A percentile compares a stretch with the other conserved stretches of the same genome.
These are phyloP conservation scores for Rhea americana DNA, from an alignment of 2,113 vertebrate genomes.

Conservation along the genomic window DNA sequence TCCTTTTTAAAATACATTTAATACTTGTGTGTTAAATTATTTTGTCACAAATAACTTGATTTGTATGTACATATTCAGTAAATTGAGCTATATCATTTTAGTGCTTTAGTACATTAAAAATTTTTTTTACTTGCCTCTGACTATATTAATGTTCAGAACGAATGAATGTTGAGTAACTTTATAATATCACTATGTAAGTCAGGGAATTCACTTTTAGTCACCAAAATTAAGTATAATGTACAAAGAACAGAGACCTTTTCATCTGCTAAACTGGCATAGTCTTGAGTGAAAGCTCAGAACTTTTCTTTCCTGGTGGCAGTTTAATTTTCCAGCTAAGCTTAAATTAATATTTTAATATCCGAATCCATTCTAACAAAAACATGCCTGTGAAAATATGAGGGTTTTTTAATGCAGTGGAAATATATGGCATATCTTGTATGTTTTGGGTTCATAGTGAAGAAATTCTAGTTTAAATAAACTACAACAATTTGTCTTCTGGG, in stretches of 20 bases:
- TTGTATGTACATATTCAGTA: not conserved
- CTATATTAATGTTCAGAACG: not conserved
- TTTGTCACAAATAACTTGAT: not conserved
- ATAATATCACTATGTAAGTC: not conserved
- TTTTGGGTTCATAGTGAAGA: not conserved
- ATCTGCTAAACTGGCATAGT: not conserved
- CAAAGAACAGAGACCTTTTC: not conserved
- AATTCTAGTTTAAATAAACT: not conserved
- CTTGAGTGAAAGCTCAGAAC: not conserved
- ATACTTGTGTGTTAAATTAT: not conserved
- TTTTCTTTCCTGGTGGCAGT: not conserved
- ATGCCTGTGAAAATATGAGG: rapidly evolving
- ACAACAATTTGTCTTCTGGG: not conserved
- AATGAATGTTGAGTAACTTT: not conserved
- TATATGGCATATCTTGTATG: not conserved
- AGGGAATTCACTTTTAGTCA: not conserved
- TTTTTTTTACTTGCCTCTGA: not conserved
- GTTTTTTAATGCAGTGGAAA: not conserved
- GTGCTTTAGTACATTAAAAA: not conserved
- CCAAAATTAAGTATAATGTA: not conserved
- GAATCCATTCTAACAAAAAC: not conserved
- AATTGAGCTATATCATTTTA: not conserved
- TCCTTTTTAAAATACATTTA: not conserved
- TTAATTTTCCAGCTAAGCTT: not conserved
- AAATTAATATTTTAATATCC: not conserved